These are phyloP conservation scores for Zaprionus vittiger DNA, from an alignment of 1,140 invertebrate species.

Conservation along the genomic window DNA sequence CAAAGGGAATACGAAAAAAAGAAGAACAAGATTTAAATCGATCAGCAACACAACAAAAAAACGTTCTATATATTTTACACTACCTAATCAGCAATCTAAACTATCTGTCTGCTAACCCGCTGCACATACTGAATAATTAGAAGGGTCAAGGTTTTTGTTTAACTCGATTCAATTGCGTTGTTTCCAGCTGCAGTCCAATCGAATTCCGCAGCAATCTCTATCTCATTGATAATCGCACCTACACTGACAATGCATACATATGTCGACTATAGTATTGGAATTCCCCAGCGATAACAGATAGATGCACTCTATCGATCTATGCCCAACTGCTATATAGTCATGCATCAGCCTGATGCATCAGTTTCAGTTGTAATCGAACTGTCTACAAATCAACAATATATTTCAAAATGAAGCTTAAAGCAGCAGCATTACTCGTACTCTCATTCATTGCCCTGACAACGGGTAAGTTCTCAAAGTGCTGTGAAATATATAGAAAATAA, in stretches of 20 bases:
- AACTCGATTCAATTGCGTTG: background rate
- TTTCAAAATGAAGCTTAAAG: slow-evolving; percentile 36
- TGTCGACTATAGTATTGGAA: background rate
- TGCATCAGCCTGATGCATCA: no score
- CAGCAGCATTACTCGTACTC: slow-evolving; percentile 12
- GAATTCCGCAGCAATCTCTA: background rate
- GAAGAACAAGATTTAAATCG: background rate
- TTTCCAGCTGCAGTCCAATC: background rate
- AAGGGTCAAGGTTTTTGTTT: background rate
- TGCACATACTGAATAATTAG: background rate
- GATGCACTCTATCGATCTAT: slow-evolving; percentile 4
- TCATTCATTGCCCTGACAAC: slow-evolving; percentile 16
- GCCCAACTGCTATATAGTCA: slow-evolving; percentile 17
- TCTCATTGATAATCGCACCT: slow-evolving; percentile 1
- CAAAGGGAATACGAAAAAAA: background rate
- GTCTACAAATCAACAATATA: background rate
- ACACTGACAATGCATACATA: background rate
- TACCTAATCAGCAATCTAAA: background rate
- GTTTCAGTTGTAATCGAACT: slow-evolving; percentile 27
- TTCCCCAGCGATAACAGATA: background rate
- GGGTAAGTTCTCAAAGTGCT: slow-evolving; percentile 31
- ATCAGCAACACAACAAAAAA: background rate
- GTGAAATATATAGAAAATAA: background rate
- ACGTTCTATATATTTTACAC: background rate
- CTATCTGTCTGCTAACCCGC: slow-evolving; percentile 1